Conservation (phyloP, 2,113 vertebrate genomes). For the Spea bombifrons region DNA sequence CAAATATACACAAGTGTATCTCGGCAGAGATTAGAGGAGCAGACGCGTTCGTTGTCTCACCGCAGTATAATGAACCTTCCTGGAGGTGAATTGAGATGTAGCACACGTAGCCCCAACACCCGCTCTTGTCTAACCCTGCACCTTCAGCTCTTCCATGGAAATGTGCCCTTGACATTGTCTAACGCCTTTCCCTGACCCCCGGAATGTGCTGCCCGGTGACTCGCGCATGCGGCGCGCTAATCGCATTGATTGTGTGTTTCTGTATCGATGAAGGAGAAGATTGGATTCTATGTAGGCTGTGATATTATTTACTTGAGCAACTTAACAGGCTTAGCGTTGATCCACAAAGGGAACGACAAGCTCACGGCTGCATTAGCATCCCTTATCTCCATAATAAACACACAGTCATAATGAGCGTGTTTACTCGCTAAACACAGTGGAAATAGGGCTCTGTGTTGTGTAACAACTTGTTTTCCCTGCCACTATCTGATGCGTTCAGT, state of each 20-base stretch:
- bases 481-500: no score
- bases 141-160: not conserved
- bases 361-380: not conserved
- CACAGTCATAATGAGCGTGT: not conserved
- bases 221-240: not conserved
- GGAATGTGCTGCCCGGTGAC: not conserved
- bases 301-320: not conserved
- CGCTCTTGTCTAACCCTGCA: not conserved
- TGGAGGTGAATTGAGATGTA: not conserved
- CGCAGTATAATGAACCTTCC: not conserved
- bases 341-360: not conserved
- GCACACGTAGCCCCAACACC: not conserved
- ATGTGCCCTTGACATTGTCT: not conserved
- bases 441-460: not conserved
- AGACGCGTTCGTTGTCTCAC: not conserved
- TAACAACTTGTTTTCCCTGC: no score
- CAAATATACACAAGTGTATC: not conserved
- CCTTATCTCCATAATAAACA: slow-evolving; percentile 3
- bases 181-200: not conserved
- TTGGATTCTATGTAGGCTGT: slow-evolving; percentile 28
- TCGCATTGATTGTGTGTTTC: slow-evolving; percentile 3
- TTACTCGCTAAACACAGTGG: not conserved
- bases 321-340: slow-evolving; percentile 3
- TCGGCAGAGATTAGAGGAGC: not conserved
- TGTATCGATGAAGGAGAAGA: slow-evolving; percentile 6